Evolutionary conservation across 2,113 vertebrate genomes (phyloP).

Genomic region (Hippolais icterina): DNA sequence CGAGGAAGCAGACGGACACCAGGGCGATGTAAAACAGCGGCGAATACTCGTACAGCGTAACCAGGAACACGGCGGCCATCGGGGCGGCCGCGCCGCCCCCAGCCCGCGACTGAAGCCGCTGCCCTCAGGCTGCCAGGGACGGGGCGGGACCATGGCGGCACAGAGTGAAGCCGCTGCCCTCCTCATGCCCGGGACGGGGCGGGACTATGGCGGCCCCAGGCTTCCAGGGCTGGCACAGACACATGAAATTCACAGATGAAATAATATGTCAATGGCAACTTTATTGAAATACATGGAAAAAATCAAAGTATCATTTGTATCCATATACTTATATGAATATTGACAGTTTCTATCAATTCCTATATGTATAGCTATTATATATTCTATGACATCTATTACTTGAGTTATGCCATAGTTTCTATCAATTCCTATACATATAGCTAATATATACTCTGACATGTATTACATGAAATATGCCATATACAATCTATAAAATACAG

Average conservation of each 20-base stretch:
- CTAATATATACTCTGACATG: not conserved
- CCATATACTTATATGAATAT: too few species aligned
- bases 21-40: constrained; percentile 89
- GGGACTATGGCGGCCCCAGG: too few species aligned
- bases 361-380: too few species aligned
- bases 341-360: fast-evolving
- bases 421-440: too few species aligned
- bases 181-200: fast-evolving
- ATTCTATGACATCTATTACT: not conserved
- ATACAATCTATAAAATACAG: not conserved
- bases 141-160: not conserved
- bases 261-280: not conserved
- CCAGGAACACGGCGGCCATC: constrained; percentile 87
- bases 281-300: not conserved
- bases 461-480: not conserved
- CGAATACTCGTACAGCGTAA: constrained; percentile 89
- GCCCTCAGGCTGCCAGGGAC: not conserved
- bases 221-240: too few species aligned
- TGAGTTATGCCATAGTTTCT: too few species aligned
- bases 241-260: not conserved
- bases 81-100: not conserved
- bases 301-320: not conserved
- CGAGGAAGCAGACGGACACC: constrained; percentile 88
- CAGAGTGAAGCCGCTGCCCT: not conserved
- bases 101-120: not conserved